Evolutionary conservation across 2,797 vertebrate genomes (phyloP).

Genomic region (Chromobotia macracanthus): DNA sequence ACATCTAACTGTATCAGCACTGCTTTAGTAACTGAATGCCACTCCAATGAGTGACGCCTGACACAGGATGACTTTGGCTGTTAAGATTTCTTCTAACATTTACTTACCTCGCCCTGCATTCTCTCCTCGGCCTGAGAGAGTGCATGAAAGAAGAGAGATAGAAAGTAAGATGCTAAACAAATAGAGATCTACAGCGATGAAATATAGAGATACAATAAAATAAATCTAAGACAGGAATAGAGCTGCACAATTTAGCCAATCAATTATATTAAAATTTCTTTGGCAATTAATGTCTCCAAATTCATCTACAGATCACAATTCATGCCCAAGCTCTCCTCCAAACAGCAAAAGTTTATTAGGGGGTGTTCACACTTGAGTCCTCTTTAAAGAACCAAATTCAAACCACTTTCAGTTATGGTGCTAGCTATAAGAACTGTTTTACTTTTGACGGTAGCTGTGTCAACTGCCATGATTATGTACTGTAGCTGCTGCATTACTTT

Average conservation of each 20-base stretch:
- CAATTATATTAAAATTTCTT: neutral
- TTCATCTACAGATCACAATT: neutral
- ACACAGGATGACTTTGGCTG: neutral
- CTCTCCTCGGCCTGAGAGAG: slow-evolving; percentile 84
- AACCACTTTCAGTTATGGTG: neutral
- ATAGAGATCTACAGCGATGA: neutral
- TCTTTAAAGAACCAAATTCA: slow-evolving; percentile 6
- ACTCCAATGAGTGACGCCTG: neutral
- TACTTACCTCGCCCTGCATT: slow-evolving; percentile 86
- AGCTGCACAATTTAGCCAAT: slow-evolving; percentile 16
- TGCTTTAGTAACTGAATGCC: too few relatives aligned
- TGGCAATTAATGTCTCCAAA: too few relatives aligned
- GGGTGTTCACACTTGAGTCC: neutral
- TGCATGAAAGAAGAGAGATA: slow-evolving; percentile 61
- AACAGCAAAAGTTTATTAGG: neutral
- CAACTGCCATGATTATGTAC: neutral
- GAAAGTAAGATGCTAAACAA: slow-evolving; percentile 20
- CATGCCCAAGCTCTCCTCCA: neutral
- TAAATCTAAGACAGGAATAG: slow-evolving; percentile 5
- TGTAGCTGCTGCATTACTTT: neutral
- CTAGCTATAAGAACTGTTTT: neutral
- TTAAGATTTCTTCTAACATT: neutral
- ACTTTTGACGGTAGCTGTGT: neutral
- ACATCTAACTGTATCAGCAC: too few relatives aligned
- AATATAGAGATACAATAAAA: slow-evolving; percentile 6